Evolutionary conservation across 1,140 invertebrate genomes (phyloP).

Genomic region (Popillia japonica): DNA sequence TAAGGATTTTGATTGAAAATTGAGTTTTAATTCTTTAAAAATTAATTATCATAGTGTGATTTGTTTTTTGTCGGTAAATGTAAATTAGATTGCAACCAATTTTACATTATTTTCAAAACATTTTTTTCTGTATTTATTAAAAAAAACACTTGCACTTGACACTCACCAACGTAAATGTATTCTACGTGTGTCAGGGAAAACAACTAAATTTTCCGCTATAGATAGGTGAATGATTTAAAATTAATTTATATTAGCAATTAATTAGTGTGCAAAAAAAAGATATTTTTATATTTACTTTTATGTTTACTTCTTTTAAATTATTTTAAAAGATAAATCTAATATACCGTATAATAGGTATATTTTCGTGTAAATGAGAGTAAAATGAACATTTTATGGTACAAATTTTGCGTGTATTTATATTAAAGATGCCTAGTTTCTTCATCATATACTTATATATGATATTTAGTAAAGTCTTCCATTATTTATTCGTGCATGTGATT

Average conservation of each 20-base stretch:
- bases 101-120: too few species aligned
- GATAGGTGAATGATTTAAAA: background rate
- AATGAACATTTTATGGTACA: slow-evolving; percentile 18
- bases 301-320: background rate
- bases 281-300: slow-evolving; percentile 4
- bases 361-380: background rate
- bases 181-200: too few species aligned
- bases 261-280: background rate
- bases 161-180: too few species aligned
- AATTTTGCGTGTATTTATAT: slow-evolving; percentile 28
- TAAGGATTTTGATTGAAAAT: too few species aligned
- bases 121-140: too few species aligned
- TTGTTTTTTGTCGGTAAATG: too few species aligned
- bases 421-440: background rate
- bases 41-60: too few species aligned
- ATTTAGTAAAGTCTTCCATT: slow-evolving; percentile 28
- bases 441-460: background rate
- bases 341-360: background rate
- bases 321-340: background rate
- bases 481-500: slow-evolving; percentile 13
- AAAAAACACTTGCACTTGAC: too few species aligned
- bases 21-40: too few species aligned
- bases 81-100: too few species aligned
- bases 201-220: background rate
- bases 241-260: slow-evolving; percentile 1